Base-by-base conservation (phyloP, 2,888 invertebrate genomes). In the Hymenopus coronatus region DNA sequence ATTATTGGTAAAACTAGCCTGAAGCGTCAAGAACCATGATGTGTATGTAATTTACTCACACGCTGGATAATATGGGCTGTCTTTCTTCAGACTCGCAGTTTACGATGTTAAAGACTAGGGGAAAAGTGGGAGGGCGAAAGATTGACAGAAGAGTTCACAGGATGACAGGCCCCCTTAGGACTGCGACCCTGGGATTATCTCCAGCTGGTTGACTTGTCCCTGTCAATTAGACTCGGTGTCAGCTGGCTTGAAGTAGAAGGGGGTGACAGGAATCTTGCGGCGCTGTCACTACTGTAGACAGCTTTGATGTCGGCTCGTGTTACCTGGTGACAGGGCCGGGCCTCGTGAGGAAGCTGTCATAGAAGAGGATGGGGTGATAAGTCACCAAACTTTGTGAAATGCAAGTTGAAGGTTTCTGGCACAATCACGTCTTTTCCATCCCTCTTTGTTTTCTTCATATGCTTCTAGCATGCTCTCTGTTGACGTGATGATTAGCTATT, bases 191-290 rank as follows among this genome's bases (percentile, higher is more conserved):
- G 91, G 92, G 92, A 92, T 93, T 92, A 93, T 93, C 92, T 92
- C 92, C 93, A 93, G 92, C 92, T 93, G 93, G 93, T 92, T 93
- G 93, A 93, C 93, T 93, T 93, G 93, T 93, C 93, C 92, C 92
- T 93, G 93, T 93, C 93, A 93, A 93, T 93, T 93, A 93, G 92
- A 92, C 91, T 91, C 89, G 91, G 91, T 91, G 91, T 91, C 91
- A 91, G 90, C n/a, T n/a, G 70, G 54, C 20, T 83, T 87, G 88
- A 83, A 83, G 87, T 83, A 87, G 89, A 83, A 46, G 82, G 30
- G 87, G 88, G 84, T 88, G 88, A 86, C 88, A 88, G 88, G 86
- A 82, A 89, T 89, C 89, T 85, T 88, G 89, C 70, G 89, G 89
- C 86, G 87, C 87, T 88, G 81, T 89, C 89, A 84, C 27, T 85